A percentile compares a stretch with the other conserved stretches of the same genome.
These are phyloP conservation scores for Agrotis segetum DNA, from an alignment of 2,888 invertebrate species.

Conservation along the genomic window DNA sequence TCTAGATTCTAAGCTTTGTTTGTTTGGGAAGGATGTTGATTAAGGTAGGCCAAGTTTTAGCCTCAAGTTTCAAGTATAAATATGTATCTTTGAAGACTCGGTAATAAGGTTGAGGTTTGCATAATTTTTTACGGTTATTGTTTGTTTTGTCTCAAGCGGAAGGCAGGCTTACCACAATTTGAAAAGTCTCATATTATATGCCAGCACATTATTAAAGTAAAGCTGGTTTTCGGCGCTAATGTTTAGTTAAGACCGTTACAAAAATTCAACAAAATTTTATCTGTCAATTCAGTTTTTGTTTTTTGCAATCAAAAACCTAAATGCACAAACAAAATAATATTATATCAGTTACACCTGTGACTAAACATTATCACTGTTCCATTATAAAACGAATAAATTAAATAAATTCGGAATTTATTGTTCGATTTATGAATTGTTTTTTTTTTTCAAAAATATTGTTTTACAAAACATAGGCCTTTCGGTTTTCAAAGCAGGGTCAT, in stretches of 20 bases:
- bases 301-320: neutral
- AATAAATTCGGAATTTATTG: neutral
- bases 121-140: neutral
- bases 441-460: neutral
- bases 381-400: neutral
- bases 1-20: constrained; percentile 39
- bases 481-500: neutral
- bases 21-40: constrained; percentile 48
- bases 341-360: neutral
- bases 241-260: no score
- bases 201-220: neutral
- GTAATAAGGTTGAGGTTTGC: neutral
- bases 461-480: neutral
- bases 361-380: no score
- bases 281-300: no score
- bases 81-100: constrained; percentile 28
- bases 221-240: neutral
- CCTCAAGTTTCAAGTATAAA: constrained; percentile 24
- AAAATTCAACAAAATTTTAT: no score
- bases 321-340: neutral
- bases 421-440: neutral
- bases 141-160: constrained; percentile 4
- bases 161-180: neutral
- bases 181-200: neutral
- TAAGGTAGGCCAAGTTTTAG: constrained; percentile 29